Percentiles rank a stretch among this genome's conserved stretches.
Evolutionary conservation across 2,113 vertebrate species (phyloP).

Genomic region (Ammodytes dubius): DNA sequence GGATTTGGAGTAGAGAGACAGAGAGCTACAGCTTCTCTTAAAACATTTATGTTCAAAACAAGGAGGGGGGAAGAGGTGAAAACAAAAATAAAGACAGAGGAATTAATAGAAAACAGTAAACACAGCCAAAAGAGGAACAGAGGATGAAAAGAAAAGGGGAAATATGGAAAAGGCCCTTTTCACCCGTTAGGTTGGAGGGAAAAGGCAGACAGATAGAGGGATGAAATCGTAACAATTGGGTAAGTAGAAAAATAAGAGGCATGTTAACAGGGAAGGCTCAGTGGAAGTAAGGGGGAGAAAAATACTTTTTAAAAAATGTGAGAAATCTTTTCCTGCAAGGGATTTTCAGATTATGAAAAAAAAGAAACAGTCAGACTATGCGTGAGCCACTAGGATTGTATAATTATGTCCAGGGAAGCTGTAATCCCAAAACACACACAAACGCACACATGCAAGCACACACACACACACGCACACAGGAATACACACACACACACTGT

Average conservation of each 20-base stretch:
- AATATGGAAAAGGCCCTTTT: background rate
- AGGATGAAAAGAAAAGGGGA: too few relatives aligned
- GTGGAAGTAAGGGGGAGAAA: slow-evolving; percentile 16
- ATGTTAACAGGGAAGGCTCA: background rate
- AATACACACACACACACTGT: slow-evolving; percentile 37
- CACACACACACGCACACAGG: slow-evolving; percentile 45
- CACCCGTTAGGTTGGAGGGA: background rate
- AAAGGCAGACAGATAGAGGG: background rate
- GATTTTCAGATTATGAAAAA: slow-evolving; percentile 66
- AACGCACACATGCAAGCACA: slow-evolving; percentile 49
- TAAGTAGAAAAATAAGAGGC: background rate
- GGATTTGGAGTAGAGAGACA: background rate
- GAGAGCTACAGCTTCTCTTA: background rate
- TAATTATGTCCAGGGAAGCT: slow-evolving; percentile 70
- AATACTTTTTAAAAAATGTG: background rate
- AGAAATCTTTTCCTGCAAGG: slow-evolving; percentile 41
- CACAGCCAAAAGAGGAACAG: background rate
- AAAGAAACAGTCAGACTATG: slow-evolving; percentile 39
- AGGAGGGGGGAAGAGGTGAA: background rate
- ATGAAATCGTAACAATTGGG: background rate
- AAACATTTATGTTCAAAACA: background rate
- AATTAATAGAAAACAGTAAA: background rate
- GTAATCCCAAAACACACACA: slow-evolving; percentile 52
- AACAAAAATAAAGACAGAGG: background rate
- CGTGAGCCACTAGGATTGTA: slow-evolving; percentile 60